Conservation (phyloP, 35 echinoderm and acorn worm genomes). For the Heliocidaris erythrogramma region DNA sequence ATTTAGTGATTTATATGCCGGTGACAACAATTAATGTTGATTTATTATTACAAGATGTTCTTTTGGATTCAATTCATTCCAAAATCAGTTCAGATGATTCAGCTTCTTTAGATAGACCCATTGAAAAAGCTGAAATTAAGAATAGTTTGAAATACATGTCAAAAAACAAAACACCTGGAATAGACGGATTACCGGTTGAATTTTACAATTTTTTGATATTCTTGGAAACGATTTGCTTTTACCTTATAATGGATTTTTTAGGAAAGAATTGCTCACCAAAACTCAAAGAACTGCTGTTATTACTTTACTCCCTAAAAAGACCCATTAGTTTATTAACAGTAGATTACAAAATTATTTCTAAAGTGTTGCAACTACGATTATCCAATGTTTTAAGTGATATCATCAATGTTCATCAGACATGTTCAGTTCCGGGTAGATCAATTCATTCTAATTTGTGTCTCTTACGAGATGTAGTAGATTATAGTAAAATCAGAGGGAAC, state of each 20-base stretch:
- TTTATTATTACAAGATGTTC: not conserved
- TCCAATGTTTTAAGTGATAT: slow-evolving; percentile 40
- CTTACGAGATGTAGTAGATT: slow-evolving; percentile 52
- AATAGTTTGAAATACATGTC: slow-evolving; percentile 12
- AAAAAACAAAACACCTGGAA: slow-evolving; percentile 57
- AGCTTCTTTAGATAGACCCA: not conserved
- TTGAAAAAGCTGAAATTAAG: slow-evolving; percentile 39
- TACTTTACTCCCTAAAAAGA: slow-evolving; percentile 42
- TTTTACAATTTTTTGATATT: slow-evolving; percentile 41
- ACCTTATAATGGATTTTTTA: slow-evolving; percentile 31
- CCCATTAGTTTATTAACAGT: slow-evolving; percentile 51
- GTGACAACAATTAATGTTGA: slow-evolving; percentile 33
- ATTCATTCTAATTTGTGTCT: slow-evolving; percentile 54
- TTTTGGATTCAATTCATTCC: slow-evolving; percentile 26
- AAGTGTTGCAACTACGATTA: slow-evolving; percentile 49
- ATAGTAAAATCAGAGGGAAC: not conserved
- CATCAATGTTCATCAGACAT: slow-evolving; percentile 58
- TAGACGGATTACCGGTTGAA: slow-evolving; percentile 57
- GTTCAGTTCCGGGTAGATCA: slow-evolving; percentile 55
- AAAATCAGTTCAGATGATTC: not conserved
- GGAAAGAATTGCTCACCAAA: not conserved
- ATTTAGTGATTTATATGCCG: slow-evolving; percentile 40
- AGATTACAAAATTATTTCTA: slow-evolving; percentile 73
- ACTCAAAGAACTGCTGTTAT: slow-evolving; percentile 43
- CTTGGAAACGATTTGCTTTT: slow-evolving; percentile 38